Evolutionary conservation across 2,888 invertebrate species (phyloP).

Genomic region (Eledone cirrhosa): DNA sequence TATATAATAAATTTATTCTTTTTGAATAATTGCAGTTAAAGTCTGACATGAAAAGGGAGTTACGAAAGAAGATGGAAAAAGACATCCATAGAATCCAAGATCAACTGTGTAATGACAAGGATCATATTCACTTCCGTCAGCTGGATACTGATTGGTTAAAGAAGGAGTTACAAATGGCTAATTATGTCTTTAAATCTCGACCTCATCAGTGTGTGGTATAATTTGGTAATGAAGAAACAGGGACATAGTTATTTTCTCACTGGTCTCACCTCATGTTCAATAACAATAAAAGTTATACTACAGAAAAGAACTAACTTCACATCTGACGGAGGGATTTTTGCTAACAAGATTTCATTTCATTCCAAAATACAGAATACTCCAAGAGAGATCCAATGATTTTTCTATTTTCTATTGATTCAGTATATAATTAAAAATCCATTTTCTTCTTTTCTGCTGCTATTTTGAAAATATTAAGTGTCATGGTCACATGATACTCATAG

Average conservation of each 20-base stretch:
- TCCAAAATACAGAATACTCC: too few relatives aligned
- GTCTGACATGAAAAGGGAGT: conserved; percentile 61
- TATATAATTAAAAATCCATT: too few relatives aligned
- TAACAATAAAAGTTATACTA: too few relatives aligned
- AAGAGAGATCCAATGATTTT: too few relatives aligned
- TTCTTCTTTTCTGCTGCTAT: too few relatives aligned
- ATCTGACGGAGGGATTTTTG: too few relatives aligned
- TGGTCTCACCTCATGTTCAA: neutral
- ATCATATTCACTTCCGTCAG: conserved; percentile 64
- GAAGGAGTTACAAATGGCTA: conserved; percentile 57
- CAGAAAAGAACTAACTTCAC: too few relatives aligned
- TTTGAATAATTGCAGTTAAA: conserved; percentile 40
- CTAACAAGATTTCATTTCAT: too few relatives aligned
- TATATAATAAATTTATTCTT: too few relatives aligned
- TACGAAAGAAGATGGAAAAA: conserved; percentile 63
- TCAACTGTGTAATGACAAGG: conserved; percentile 62
- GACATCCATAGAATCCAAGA: conserved; percentile 63
- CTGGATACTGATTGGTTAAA: conserved; percentile 63
- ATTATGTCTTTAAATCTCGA: conserved; percentile 30
- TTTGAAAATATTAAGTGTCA: too few relatives aligned
- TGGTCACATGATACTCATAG: too few relatives aligned
- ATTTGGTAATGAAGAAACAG: neutral
- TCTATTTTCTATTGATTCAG: too few relatives aligned
- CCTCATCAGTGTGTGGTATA: neutral
- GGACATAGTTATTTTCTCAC: neutral